Conservation (phyloP, 2,113 vertebrate genomes). For the Sporophila hypoxantha region DNA sequence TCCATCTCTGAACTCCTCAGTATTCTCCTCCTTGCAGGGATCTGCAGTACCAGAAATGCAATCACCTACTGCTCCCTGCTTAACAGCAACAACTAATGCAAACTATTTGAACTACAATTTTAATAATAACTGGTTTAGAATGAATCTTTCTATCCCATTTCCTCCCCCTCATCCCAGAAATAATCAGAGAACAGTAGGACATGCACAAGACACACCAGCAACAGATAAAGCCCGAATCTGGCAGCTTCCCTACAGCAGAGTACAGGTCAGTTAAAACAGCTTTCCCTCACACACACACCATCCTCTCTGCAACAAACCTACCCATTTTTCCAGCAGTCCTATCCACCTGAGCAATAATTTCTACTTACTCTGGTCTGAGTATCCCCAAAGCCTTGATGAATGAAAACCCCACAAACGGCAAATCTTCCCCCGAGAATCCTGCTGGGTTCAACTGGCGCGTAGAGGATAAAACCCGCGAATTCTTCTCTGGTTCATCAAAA, state of each 20-base stretch:
- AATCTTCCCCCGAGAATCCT: constrained; percentile 80
- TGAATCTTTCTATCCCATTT: not conserved
- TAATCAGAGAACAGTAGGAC: not conserved
- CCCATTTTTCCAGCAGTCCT: not conserved
- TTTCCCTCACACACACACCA: not conserved
- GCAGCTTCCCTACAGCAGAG: constrained; percentile 41
- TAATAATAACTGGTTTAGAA: not conserved
- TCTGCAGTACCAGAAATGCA: constrained; percentile 26
- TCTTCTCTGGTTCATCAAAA: constrained; percentile 90
- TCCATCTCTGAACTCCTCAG: constrained; percentile 23
- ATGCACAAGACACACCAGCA: constrained; percentile 31
- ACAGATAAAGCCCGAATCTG: constrained; percentile 55
- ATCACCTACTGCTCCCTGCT: constrained; percentile 2
- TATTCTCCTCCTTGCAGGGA: constrained; percentile 6
- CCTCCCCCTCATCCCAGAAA: not conserved
- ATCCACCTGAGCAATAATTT: constrained; percentile 40
- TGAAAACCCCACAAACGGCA: constrained; percentile 88
- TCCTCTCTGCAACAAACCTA: constrained; percentile 30
- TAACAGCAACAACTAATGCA: constrained; percentile 54
- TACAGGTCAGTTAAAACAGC: constrained; percentile 35
- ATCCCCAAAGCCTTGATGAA: constrained; percentile 75
- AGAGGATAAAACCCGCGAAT: constrained; percentile 83
- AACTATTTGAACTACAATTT: constrained; percentile 49
- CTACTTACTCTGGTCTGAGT: constrained; percentile 85
- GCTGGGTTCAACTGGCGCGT: constrained; percentile 80